Percentiles rank a stretch among this genome's conserved stretches.
Conservation (phyloP, 2,113 vertebrate genomes). For the Lamprotornis superbus region DNA sequence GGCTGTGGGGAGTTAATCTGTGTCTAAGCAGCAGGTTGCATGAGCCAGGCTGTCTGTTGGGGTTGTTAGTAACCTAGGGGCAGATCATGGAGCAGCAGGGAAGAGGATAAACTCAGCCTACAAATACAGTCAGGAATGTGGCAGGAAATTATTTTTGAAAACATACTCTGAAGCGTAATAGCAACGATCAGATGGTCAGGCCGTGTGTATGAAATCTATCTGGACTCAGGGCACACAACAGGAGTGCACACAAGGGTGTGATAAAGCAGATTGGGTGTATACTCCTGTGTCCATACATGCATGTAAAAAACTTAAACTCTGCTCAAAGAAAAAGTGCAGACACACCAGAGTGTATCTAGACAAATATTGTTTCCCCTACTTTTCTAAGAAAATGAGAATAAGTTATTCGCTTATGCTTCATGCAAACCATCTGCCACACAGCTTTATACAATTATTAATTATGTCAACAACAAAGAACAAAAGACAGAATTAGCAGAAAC, state of each 20-base stretch:
- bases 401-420: neutral
- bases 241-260: neutral
- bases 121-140: slow-evolving; percentile 84
- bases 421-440: neutral
- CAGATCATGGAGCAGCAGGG: slow-evolving; percentile 83
- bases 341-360: neutral
- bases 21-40: slow-evolving; percentile 76
- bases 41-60: slow-evolving; percentile 80
- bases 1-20: slow-evolving; percentile 80
- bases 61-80: slow-evolving; percentile 80
- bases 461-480: neutral
- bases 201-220: slow-evolving; percentile 12
- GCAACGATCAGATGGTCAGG: slow-evolving; percentile 62
- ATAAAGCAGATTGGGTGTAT: neutral
- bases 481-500: neutral
- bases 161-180: slow-evolving; percentile 72
- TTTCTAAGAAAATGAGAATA: neutral
- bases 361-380: neutral
- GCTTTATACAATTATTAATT: neutral
- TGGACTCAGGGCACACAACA: neutral
- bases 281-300: neutral
- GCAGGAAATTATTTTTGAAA: slow-evolving; percentile 83
- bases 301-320: neutral
- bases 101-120: slow-evolving; percentile 75
- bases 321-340: neutral